Conservation (phyloP, 2,888 invertebrate species). For the Tachina fera region DNA sequence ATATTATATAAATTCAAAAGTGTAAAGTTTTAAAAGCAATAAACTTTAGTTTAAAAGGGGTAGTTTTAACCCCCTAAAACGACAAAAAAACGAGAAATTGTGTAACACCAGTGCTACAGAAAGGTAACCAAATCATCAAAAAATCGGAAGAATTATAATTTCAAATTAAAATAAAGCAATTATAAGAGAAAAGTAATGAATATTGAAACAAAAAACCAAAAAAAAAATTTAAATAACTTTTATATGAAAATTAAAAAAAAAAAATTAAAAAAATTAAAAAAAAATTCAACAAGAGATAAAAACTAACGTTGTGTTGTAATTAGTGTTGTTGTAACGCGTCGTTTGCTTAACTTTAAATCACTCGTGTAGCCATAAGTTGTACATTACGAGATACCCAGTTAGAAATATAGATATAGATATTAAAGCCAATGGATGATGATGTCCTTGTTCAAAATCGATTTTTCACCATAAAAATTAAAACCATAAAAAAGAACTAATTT, state of each 20-base stretch:
- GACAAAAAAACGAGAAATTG: constrained; percentile 71
- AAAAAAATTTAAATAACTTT: constrained; percentile 34
- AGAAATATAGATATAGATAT: constrained; percentile 49
- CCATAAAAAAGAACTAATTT: constrained; percentile 9
- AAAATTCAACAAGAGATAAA: constrained; percentile 51
- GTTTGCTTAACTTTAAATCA: constrained; percentile 19
- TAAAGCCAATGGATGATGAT: constrained; percentile 74
- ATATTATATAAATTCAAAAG: constrained; percentile 60
- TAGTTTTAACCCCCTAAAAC: constrained; percentile 71
- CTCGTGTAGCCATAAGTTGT: constrained; percentile 38
- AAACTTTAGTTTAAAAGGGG: constrained; percentile 66
- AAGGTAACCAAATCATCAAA: constrained; percentile 70
- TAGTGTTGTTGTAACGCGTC: constrained; percentile 40
- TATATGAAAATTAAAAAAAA: constrained; percentile 17
- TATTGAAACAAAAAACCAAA: background rate
- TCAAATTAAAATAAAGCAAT: constrained; percentile 10
- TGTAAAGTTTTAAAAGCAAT: constrained; percentile 62
- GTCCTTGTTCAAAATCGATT: constrained; percentile 82
- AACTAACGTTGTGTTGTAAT: constrained; percentile 48
- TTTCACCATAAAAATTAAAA: constrained; percentile 76
- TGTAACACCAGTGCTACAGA: constrained; percentile 74
- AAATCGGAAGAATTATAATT: constrained; percentile 51
- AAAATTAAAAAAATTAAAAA: constrained; percentile 34
- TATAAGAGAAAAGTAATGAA: constrained; percentile 20
- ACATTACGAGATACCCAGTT: constrained; percentile 37